These are phyloP conservation scores for Pipistrellus kuhlii DNA, from an alignment of 2,797 vertebrate genomes.

Conservation along the genomic window DNA sequence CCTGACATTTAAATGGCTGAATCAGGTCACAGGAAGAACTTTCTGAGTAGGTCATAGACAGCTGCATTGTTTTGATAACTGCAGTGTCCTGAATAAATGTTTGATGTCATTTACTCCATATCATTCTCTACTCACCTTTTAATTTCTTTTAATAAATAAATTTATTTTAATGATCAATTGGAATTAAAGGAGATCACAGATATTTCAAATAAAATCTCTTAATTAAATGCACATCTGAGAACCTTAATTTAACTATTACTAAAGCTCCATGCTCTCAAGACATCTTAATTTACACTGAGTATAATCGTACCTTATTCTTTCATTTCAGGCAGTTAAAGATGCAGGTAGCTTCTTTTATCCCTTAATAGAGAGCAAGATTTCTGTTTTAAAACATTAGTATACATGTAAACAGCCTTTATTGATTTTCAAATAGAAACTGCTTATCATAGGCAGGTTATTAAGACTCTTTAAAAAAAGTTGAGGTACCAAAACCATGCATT, in stretches of 20 bases:
- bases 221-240: conserved; percentile 80
- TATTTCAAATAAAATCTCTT: conserved; percentile 79
- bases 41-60: rapidly evolving
- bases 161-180: conserved; percentile 77
- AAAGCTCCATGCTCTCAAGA: conserved; percentile 72
- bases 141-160: conserved; percentile 52
- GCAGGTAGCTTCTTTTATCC: neutral
- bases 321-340: neutral
- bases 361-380: neutral
- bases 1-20: neutral
- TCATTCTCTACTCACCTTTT: neutral
- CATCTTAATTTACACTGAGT: conserved; percentile 68
- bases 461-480: neutral
- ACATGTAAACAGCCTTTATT: neutral
- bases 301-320: neutral
- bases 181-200: conserved; percentile 72
- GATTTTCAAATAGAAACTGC: neutral
- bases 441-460: neutral
- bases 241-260: conserved; percentile 78
- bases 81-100: neutral
- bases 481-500: neutral
- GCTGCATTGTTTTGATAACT: neutral
- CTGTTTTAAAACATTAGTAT: neutral
- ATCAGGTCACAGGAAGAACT: neutral
- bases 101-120: neutral